phyloP scores from a whole-genome alignment of 2,113 vertebrate species.

The Saccopteryx bilineata region DNA sequence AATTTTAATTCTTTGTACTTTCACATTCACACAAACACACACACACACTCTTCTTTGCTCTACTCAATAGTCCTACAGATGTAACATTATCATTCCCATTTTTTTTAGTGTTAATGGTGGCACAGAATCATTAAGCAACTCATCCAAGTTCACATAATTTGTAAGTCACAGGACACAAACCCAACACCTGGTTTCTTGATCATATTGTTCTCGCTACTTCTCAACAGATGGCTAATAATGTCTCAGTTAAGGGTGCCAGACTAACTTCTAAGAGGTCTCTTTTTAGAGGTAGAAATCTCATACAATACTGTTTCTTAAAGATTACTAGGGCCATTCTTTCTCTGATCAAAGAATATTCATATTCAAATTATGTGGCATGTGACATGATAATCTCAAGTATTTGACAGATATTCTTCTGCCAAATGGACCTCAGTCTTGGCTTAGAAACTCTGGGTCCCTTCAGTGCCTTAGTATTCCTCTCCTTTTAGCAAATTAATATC shows the following conservation, averaged over 20 bases:
- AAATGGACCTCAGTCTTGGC: neutral
- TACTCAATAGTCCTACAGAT: neutral
- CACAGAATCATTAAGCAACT: neutral
- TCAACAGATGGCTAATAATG: neutral
- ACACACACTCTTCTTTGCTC: neutral
- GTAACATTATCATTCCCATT: too few relatives aligned
- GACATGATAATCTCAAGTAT: too few relatives aligned
- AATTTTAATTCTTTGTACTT: neutral
- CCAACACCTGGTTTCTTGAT: neutral
- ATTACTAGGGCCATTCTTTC: neutral
- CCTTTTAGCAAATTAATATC: too few relatives aligned
- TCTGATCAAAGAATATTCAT: neutral
- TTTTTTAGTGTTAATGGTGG: neutral
- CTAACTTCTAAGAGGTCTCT: neutral
- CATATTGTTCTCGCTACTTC: neutral
- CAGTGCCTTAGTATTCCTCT: rapidly evolving
- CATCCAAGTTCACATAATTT: neutral
- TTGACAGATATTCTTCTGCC: neutral
- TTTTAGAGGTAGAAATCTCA: neutral
- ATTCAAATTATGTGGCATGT: neutral
- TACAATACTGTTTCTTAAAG: neutral
- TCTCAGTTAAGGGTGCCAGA: neutral
- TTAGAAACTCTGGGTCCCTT: neutral
- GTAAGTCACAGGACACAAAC: neutral
- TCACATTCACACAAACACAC: neutral